phyloP scores from a whole-genome alignment of 2,797 vertebrate species.

The Centroberyx gerrardi region DNA sequence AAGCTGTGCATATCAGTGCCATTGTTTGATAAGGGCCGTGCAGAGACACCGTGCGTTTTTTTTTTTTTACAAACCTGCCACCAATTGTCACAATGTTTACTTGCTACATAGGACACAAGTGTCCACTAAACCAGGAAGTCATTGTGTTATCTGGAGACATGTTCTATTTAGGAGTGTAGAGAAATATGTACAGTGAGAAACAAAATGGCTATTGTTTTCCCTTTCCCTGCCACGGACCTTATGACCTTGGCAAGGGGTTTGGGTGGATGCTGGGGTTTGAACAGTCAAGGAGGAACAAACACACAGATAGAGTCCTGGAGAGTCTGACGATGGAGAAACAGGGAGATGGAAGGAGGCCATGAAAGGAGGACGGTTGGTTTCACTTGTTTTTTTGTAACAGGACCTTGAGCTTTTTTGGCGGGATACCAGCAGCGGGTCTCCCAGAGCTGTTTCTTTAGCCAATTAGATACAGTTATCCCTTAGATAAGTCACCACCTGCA shows the following conservation, averaged over 20 bases:
- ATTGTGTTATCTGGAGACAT: conserved; percentile 40
- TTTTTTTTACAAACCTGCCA: conserved; percentile 55
- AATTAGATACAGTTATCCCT: neutral
- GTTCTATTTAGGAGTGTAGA: conserved; percentile 28
- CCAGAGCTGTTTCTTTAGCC: neutral
- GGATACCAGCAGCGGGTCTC: conserved; percentile 1
- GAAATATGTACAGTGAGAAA: conserved; percentile 22
- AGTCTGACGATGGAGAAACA: conserved; percentile 10
- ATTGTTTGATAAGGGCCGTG: conserved; percentile 68
- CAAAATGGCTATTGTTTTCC: conserved; percentile 57
- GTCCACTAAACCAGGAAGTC: conserved; percentile 35
- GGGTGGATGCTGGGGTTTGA: conserved; percentile 6
- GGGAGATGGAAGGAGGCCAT: conserved; percentile 5
- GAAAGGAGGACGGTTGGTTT: conserved; percentile 19
- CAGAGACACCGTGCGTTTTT: conserved; percentile 22
- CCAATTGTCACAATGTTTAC: conserved; percentile 64
- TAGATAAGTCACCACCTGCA: conserved; percentile 1
- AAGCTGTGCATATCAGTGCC: conserved; percentile 39
- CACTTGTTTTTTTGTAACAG: neutral
- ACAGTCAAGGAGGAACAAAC: conserved; percentile 25
- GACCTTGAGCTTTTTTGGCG: conserved; percentile 12
- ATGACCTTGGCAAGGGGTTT: conserved; percentile 15
- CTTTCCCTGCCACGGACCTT: conserved; percentile 51
- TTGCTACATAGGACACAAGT: neutral
- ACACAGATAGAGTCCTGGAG: neutral